phyloP scores from a whole-genome alignment of 2,888 invertebrate genomes.

The Malachius bipustulatus region DNA sequence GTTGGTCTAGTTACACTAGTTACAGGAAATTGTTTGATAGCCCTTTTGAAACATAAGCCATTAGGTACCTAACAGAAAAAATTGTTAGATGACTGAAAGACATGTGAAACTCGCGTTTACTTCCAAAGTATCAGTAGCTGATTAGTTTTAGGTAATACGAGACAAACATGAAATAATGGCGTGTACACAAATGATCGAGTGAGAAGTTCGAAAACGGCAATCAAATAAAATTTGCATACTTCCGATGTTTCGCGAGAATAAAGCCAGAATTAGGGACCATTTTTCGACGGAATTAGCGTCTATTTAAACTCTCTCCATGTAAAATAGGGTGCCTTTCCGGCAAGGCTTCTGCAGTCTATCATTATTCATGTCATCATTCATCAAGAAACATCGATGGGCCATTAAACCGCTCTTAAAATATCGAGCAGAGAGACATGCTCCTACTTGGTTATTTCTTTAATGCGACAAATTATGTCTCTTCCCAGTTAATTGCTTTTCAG shows the following conservation, averaged over 20 bases:
- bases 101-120: too few relatives aligned
- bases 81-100: too few relatives aligned
- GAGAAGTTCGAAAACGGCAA: constrained; percentile 8
- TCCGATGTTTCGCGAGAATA: background rate
- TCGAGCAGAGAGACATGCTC: background rate
- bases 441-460: constrained; percentile 1
- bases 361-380: constrained; percentile 32
- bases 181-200: too few relatives aligned
- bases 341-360: constrained; percentile 24
- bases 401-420: constrained; percentile 19
- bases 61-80: too few relatives aligned
- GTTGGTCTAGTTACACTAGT: too few relatives aligned
- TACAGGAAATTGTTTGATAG: too few relatives aligned
- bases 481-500: constrained; percentile 1
- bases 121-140: too few relatives aligned
- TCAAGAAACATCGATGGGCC: constrained; percentile 29
- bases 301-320: constrained; percentile 23
- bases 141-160: too few relatives aligned
- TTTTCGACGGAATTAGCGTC: constrained; percentile 18
- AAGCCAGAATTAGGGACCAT: constrained; percentile 4
- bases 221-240: constrained; percentile 4
- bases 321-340: constrained; percentile 19
- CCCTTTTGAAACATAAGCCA: too few relatives aligned
- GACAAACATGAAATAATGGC: too few relatives aligned
- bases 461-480: constrained; percentile 3